Evolutionary conservation across 2,113 vertebrate species (phyloP), one percentile per base, ranked within the genome.

Genomic region (Podarcis cretensis): DNA sequence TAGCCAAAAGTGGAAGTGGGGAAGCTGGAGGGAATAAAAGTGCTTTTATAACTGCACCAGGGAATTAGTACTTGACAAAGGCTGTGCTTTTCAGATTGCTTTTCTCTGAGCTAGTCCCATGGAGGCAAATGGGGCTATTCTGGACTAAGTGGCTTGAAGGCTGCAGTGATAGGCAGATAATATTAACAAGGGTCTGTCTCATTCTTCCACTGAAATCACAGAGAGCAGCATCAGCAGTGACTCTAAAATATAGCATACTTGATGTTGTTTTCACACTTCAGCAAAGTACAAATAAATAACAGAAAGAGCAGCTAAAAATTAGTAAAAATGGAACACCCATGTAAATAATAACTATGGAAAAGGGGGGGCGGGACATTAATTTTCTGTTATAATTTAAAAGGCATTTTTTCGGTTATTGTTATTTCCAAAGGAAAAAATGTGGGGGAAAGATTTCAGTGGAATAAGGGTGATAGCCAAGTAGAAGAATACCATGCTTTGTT

Each of bases 41-140:
- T 16, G 79, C 85, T 90, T 90, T 87, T 83, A 78, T 78, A 90
- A 83, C 63, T 25, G 71, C 81, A 87, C 48, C 7, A 59, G 80
- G 80, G 84, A 90, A 69, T 86, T 81, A 66, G 66, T 75, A 76
- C 57, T 88, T 54, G 5, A 83, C 81, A 83, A 77, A 77, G 63
- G 30, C 30, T 35, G 14, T 32, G 81, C 74, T 83, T 83, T 83
- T 83, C 59, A 48, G 30, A 69, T 77, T 20, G 59, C 74, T 77
- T 76, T 83, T 83, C 80, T 88, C 87, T 68, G 81, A 75, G 81
- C 59, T 76, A 48, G 30, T 83, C 63, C 79, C 81, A 68, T 3
- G 1, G 59, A 77, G n/a, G 87, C 30, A 68, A 77, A 85, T 68
- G n/a, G 40, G 73, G 23, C 30, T 68, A 83, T 66, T 83, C 73